Conservation (phyloP, 2,888 invertebrate species). For the Aquatica leii region DNA sequence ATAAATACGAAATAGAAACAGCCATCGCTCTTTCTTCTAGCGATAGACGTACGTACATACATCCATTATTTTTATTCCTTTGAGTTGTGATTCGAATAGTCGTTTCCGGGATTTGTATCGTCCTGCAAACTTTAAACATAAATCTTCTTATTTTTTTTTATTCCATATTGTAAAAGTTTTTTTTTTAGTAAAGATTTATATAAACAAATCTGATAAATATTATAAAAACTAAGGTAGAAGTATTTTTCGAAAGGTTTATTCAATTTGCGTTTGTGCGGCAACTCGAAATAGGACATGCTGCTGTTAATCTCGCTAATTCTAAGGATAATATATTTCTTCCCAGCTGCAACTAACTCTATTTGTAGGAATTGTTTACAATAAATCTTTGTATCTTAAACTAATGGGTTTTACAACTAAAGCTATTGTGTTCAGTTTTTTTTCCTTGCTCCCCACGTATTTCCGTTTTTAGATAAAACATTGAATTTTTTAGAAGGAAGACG, state of each 20-base stretch:
- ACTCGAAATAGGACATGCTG: conserved; percentile 15
- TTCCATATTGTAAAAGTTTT: conserved; percentile 26
- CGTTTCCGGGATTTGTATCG: conserved; percentile 33
- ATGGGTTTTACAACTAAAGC: conserved; percentile 5
- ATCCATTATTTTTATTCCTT: conserved; percentile 36
- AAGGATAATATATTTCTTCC: conserved; percentile 23
- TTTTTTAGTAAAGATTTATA: background rate
- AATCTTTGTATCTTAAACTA: conserved; percentile 17
- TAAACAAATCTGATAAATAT: background rate
- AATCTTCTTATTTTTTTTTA: conserved; percentile 36
- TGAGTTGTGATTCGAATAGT: conserved; percentile 34
- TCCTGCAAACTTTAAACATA: conserved; percentile 35
- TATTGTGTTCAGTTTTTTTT: background rate
- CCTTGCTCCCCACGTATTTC: background rate
- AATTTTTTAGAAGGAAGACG: conserved; percentile 17
- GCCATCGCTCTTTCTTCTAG: conserved; percentile 28
- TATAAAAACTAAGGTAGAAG: too few relatives aligned
- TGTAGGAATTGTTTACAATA: conserved; percentile 26
- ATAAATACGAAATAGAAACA: conserved; percentile 32
- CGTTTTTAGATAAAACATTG: conserved; percentile 5
- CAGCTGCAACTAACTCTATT: conserved; percentile 20
- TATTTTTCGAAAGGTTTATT: background rate
- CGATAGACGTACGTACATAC: conserved; percentile 30
- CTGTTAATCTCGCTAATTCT: conserved; percentile 29
- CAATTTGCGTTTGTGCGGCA: conserved; percentile 16